Percentiles rank a stretch among this genome's conserved stretches.
These are phyloP conservation scores for Atrina japonica DNA, from an alignment of 2,888 invertebrate genomes.

Conservation along the genomic window DNA sequence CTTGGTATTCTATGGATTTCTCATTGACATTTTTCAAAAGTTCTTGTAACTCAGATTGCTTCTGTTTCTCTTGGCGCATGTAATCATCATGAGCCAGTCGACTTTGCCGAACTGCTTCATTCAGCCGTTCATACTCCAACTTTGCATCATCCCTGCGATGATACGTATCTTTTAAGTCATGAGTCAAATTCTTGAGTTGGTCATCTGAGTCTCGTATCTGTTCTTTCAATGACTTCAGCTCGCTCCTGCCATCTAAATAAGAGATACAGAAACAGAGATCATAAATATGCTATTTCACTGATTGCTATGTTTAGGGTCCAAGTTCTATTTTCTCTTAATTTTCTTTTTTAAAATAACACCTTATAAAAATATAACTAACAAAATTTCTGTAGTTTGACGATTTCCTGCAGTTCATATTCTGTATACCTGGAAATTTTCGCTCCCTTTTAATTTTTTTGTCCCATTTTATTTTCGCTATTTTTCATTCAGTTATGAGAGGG, in stretches of 20 bases:
- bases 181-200: slow-evolving; percentile 59
- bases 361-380: too few relatives aligned
- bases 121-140: slow-evolving; percentile 68
- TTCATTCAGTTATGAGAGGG: too few relatives aligned
- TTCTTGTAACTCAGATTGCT: slow-evolving; percentile 69
- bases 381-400: too few relatives aligned
- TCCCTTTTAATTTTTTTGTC: too few relatives aligned
- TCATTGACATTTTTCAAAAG: slow-evolving; percentile 65
- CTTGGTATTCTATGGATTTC: slow-evolving; percentile 68
- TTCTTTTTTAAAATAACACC: too few relatives aligned
- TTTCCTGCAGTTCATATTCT: too few relatives aligned
- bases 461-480: too few relatives aligned
- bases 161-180: slow-evolving; percentile 62
- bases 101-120: slow-evolving; percentile 67
- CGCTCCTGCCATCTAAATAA: slow-evolving; percentile 64
- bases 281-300: too few relatives aligned
- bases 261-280: background rate
- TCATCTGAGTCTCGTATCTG: slow-evolving; percentile 67
- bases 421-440: too few relatives aligned
- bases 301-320: too few relatives aligned
- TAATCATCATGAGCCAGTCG: slow-evolving; percentile 63
- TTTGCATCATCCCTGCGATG: slow-evolving; percentile 67
- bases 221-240: slow-evolving; percentile 65
- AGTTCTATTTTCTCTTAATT: too few relatives aligned
- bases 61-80: slow-evolving; percentile 63